Conservation (phyloP, 2,113 vertebrate species). For the Andinoacara biseriatus region DNA sequence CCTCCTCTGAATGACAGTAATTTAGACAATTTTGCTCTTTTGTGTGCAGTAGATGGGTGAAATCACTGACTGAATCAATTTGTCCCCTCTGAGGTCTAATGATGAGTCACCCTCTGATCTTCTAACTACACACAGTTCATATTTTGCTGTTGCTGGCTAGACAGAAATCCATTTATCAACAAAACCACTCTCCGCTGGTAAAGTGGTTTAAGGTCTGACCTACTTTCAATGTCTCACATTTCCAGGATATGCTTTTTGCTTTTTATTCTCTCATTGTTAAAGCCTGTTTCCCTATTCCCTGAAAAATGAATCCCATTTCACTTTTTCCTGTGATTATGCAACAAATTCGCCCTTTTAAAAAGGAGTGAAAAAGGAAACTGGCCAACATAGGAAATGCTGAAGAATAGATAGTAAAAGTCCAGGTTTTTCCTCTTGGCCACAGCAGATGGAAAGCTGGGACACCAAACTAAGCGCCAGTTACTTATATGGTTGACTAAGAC, state of each 20-base stretch:
- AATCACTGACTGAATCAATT: constrained; percentile 29
- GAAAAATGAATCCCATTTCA: constrained; percentile 10
- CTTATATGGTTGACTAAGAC: background rate
- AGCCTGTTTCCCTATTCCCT: constrained; percentile 1
- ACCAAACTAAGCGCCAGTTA: background rate
- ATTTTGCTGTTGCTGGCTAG: constrained; percentile 25
- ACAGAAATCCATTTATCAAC: constrained; percentile 51
- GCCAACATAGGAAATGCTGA: constrained; percentile 17
- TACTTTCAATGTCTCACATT: constrained; percentile 51
- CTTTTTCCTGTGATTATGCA: constrained; percentile 36
- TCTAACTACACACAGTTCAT: constrained; percentile 19
- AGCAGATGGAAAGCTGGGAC: constrained; percentile 2
- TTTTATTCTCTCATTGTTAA: constrained; percentile 7
- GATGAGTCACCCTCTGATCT: constrained; percentile 50
- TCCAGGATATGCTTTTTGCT: constrained; percentile 24
- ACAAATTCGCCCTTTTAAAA: constrained; percentile 22
- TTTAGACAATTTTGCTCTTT: constrained; percentile 53
- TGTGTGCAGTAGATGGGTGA: constrained; percentile 41
- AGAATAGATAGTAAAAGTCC: constrained; percentile 27
- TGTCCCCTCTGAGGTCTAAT: background rate
- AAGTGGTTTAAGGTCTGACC: constrained; percentile 64
- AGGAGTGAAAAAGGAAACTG: constrained; percentile 11
- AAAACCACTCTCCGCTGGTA: constrained; percentile 25
- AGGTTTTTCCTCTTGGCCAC: constrained; percentile 12
- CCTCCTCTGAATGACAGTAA: constrained; percentile 12